Conservation (phyloP, 2,797 vertebrate genomes). For the Fringilla coelebs region DNA sequence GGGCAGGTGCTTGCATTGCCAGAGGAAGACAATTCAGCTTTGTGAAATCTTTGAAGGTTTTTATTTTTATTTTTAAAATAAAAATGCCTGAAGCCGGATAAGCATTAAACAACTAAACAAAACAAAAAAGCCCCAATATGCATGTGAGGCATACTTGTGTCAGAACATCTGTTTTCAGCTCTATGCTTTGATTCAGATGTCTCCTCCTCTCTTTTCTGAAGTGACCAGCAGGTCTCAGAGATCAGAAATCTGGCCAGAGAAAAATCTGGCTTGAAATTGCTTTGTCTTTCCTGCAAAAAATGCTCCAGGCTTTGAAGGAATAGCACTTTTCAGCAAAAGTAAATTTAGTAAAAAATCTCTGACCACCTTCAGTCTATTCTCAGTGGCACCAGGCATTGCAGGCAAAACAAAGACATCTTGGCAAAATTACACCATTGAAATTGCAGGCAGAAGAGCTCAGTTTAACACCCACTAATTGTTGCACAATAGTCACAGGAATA, state of each 20-base stretch:
- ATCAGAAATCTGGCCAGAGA: background rate
- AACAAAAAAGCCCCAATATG: background rate
- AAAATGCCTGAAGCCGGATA: background rate
- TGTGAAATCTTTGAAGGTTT: slow-evolving; percentile 26
- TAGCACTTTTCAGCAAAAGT: slow-evolving; percentile 38
- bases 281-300: background rate
- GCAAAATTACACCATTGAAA: slow-evolving; percentile 62
- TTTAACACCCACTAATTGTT: slow-evolving; percentile 56
- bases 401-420: slow-evolving; percentile 53
- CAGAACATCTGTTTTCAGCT: slow-evolving; percentile 33
- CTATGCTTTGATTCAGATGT: background rate
- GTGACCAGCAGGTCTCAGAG: background rate
- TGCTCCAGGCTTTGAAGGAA: background rate
- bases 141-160: background rate
- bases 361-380: slow-evolving; percentile 30
- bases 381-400: slow-evolving; percentile 19
- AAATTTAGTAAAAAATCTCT: background rate
- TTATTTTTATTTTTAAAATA: background rate
- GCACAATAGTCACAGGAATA: slow-evolving; percentile 56
- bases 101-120: background rate
- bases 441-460: slow-evolving; percentile 57
- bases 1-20: background rate
- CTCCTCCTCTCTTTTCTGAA: background rate
- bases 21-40: slow-evolving; percentile 11
- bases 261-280: background rate